Conservation (phyloP, 2,888 invertebrate species). For the Drosophila pegasa region DNA sequence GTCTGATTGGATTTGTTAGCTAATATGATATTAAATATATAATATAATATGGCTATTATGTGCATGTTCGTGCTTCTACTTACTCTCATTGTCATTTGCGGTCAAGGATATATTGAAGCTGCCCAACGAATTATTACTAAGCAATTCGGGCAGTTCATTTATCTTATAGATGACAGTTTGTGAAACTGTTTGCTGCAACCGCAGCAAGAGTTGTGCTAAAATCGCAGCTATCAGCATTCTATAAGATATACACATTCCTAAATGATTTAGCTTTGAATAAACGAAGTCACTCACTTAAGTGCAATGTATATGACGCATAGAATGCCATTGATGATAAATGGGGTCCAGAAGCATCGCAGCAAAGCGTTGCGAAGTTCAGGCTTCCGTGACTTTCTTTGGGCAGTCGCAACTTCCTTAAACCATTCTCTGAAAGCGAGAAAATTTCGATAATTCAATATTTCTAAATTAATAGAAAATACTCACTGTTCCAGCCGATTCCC, state of each 20-base stretch:
- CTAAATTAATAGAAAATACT: slow-evolving; percentile 13
- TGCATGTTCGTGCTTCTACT: background rate
- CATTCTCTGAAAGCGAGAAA: slow-evolving; percentile 86
- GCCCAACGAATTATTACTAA: background rate
- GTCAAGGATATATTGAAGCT: slow-evolving; percentile 39
- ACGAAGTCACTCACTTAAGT: slow-evolving; percentile 78
- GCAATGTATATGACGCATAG: slow-evolving; percentile 85
- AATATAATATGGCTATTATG: background rate
- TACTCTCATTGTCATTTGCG: slow-evolving; percentile 4
- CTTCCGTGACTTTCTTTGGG: slow-evolving; percentile 86
- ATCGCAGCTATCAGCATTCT: slow-evolving; percentile 84
- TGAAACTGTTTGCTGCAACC: slow-evolving; percentile 73
- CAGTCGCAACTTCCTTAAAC: slow-evolving; percentile 87
- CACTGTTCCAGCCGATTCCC: slow-evolving; percentile 84
- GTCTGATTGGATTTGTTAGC: slow-evolving; percentile 4
- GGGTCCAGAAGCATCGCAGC: slow-evolving; percentile 89
- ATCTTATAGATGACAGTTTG: background rate
- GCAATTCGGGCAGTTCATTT: background rate
- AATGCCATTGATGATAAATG: slow-evolving; percentile 88
- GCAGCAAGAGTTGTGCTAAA: slow-evolving; percentile 83
- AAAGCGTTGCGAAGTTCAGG: slow-evolving; percentile 89
- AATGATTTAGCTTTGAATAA: background rate
- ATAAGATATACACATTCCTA: background rate
- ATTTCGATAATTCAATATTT: background rate
- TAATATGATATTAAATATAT: background rate